Conservation (phyloP, 2,797 vertebrate genomes). For the Loris lydekkerianus region DNA sequence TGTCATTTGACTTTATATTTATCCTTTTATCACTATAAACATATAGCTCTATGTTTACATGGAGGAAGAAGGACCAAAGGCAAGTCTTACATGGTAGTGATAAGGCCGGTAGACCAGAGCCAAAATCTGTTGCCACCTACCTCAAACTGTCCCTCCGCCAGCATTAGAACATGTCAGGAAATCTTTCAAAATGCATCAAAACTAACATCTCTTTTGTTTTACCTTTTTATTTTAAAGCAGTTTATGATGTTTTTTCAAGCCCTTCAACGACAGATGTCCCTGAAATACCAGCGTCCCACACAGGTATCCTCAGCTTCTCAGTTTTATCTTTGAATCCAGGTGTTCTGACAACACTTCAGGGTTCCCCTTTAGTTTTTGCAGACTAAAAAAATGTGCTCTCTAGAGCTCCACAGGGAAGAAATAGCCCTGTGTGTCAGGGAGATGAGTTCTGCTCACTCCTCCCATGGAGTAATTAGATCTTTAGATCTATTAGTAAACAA, state of each 20-base stretch:
- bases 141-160: not conserved
- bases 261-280: conserved; percentile 81
- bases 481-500: not conserved
- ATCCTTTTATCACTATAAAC: conserved; percentile 35
- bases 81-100: not conserved
- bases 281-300: conserved; percentile 77
- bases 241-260: conserved; percentile 83
- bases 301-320: conserved; percentile 83
- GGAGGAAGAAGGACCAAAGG: not conserved
- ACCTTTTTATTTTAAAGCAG: conserved; percentile 83
- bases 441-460: not conserved
- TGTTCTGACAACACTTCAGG: not conserved
- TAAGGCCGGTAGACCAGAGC: not conserved
- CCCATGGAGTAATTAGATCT: not conserved
- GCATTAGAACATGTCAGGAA: not conserved
- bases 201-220: conserved; percentile 72
- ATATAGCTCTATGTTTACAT: not conserved
- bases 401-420: not conserved
- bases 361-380: not conserved
- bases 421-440: not conserved
- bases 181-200: conserved; percentile 36
- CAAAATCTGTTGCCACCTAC: not conserved
- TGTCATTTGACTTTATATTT: conserved; percentile 19
- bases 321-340: not conserved
- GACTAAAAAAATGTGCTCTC: not conserved